Percentiles rank a stretch among this genome's conserved stretches.
These are phyloP conservation scores for Cirrhinus mrigala DNA, from an alignment of 2,797 vertebrate species.

Conservation along the genomic window DNA sequence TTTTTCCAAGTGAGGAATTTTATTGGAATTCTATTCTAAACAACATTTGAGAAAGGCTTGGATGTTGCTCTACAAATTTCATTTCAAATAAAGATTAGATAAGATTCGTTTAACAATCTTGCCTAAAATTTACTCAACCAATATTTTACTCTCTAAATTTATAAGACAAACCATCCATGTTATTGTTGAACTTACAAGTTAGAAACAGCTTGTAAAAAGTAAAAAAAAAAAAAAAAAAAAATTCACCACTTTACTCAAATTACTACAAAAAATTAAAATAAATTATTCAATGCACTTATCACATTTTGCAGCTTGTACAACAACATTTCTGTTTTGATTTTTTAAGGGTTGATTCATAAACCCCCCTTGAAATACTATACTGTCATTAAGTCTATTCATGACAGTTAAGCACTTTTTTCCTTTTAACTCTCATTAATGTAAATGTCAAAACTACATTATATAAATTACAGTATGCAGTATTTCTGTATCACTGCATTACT, in stretches of 20 bases:
- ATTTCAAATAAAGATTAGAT: too few species aligned
- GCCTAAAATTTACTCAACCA: not conserved
- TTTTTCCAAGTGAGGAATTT: not conserved
- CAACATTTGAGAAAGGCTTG: not conserved
- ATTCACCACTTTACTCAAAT: too few species aligned
- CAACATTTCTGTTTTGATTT: not conserved
- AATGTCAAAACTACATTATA: not conserved
- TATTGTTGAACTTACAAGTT: too few species aligned
- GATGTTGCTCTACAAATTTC: not conserved
- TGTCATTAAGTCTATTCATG: not conserved
- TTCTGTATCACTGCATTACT: too few species aligned
- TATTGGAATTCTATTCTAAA: not conserved
- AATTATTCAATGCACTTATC: conserved; percentile 40
- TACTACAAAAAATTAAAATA: conserved; percentile 41
- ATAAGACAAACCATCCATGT: not conserved
- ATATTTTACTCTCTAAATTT: not conserved
- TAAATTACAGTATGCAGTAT: not conserved
- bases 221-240: conserved; percentile 51
- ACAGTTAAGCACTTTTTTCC: not conserved
- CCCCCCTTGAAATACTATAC: not conserved
- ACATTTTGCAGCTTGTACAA: conserved; percentile 70
- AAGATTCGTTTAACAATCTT: not conserved
- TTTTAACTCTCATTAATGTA: not conserved
- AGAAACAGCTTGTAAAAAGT: not conserved
- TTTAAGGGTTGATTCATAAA: not conserved